A percentile compares a stretch with the other conserved stretches of the same genome.
phyloP scores from a whole-genome alignment of 2,113 vertebrate species.

The Salvelinus sp. region DNA sequence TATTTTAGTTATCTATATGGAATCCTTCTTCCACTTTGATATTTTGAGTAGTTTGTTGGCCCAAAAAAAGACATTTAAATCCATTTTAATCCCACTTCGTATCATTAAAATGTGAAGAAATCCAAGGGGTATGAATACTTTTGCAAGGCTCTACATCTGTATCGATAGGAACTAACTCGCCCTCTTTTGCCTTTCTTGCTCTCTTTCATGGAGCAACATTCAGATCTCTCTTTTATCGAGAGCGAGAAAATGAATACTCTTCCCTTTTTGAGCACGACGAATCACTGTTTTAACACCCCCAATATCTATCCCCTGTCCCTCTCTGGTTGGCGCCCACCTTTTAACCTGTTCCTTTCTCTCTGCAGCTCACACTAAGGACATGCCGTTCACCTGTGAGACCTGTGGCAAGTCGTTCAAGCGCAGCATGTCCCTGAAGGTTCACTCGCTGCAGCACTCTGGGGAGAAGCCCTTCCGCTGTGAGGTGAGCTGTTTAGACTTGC shows the following conservation, averaged over 20 bases:
- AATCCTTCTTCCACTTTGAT: no score
- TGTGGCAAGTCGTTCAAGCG: conserved; percentile 98
- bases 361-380: conserved; percentile 96
- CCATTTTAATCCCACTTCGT: no score
- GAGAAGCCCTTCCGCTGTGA: conserved; percentile 97
- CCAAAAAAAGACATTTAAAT: no score
- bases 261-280: no score
- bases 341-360: background rate
- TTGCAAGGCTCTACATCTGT: background rate
- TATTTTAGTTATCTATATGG: no score
- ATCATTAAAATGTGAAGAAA: no score
- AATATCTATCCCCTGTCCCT: background rate
- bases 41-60: no score
- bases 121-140: no score
- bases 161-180: background rate
- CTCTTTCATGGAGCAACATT: background rate
- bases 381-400: conserved; percentile 98
- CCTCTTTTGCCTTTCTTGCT: background rate
- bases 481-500: conserved; percentile 71
- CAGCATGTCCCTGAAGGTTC: conserved; percentile 99
- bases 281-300: background rate
- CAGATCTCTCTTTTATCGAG: background rate
- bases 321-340: background rate
- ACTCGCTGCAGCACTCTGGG: conserved; percentile 95
- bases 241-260: no score